Conservation (phyloP, 2,888 invertebrate species). For the Melanophora roralis region DNA sequence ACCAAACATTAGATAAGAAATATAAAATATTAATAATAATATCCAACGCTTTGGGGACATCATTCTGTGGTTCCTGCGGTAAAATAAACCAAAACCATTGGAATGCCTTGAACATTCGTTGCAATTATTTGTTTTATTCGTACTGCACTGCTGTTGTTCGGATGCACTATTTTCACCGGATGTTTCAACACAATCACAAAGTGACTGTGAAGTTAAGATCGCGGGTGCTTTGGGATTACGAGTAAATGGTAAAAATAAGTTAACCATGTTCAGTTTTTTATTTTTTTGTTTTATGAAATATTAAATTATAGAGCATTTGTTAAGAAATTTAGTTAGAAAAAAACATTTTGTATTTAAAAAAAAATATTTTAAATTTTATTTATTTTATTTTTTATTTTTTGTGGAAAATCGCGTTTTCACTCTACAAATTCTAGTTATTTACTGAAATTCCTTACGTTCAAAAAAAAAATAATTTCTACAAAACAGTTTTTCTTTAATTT, state of each 20-base stretch:
- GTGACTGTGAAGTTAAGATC: conserved; percentile 22
- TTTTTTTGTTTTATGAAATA: not conserved
- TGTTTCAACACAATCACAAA: conserved; percentile 26
- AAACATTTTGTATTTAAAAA: too few relatives aligned
- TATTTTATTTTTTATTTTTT: not conserved
- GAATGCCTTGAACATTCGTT: conserved; percentile 7
- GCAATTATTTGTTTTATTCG: conserved; percentile 1
- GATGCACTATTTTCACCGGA: not conserved
- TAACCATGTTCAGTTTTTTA: conserved; percentile 30
- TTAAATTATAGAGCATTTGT: conserved; percentile 42
- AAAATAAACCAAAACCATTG: conserved; percentile 7
- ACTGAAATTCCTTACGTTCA: conserved; percentile 39
- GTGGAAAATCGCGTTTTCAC: conserved; percentile 49
- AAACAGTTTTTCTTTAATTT: conserved; percentile 13
- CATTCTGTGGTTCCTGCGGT: conserved; percentile 59
- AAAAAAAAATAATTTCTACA: not conserved
- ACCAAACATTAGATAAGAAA: conserved; percentile 87
- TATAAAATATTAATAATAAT: conserved; percentile 85
- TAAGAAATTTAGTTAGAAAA: not conserved
- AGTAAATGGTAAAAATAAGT: conserved; percentile 34
- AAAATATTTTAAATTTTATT: too few relatives aligned
- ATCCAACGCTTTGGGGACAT: conserved; percentile 91
- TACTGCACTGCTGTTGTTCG: not conserved
- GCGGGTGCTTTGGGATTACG: conserved; percentile 22
- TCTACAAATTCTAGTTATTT: conserved; percentile 17